Base-by-base conservation (phyloP, 2,888 invertebrate species). In the Acrobasis repandana region DNA sequence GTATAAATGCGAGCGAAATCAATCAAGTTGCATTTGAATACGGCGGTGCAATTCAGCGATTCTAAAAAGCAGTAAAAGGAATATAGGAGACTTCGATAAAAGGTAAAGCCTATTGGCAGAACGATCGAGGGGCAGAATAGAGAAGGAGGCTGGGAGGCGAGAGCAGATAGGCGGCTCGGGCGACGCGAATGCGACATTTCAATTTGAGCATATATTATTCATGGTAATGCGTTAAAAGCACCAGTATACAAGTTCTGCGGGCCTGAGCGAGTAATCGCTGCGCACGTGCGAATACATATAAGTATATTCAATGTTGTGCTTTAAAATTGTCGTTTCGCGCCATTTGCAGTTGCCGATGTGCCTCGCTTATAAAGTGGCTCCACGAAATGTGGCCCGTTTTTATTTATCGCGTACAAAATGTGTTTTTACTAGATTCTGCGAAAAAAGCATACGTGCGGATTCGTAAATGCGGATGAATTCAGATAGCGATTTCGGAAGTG, bases 211-310 rank as follows among this genome's bases (percentile, higher is more conserved):
- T 92, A 90, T 92, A 89, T 91, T 91, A 92, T 91, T 90, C 91
- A 92, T 86, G 90, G 89, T 91, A 92, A 90, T 90, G 87, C 90
- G 90, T 90, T 92, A 90, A 90, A 90, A 92, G 90, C 90, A 82
- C 83, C 76, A 79, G 80, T 87, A 84, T 83, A 86, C 84, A 83
- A 85, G 83, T 85, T 85, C 77, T 71, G 79, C 76, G 73, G 82
- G 77, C 79, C 78, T 72, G 70, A 78, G 82, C 88, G 85, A 83
- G 87, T 85, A 89, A 88, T 90, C 87, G 87, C 77, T 72, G 81
- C 80, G 85, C 84, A 88, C 88, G 88, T 90, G 83, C 83, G 78
- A 82, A 79, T 81, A 74, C 80, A 82, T 64, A 77, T 82, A 82
- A 75, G 79, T 85, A 85, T 83, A 86, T 90, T 88, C 85, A 88